Conservation (phyloP, 2,888 invertebrate species). For the Monoplex corrugatus region DNA sequence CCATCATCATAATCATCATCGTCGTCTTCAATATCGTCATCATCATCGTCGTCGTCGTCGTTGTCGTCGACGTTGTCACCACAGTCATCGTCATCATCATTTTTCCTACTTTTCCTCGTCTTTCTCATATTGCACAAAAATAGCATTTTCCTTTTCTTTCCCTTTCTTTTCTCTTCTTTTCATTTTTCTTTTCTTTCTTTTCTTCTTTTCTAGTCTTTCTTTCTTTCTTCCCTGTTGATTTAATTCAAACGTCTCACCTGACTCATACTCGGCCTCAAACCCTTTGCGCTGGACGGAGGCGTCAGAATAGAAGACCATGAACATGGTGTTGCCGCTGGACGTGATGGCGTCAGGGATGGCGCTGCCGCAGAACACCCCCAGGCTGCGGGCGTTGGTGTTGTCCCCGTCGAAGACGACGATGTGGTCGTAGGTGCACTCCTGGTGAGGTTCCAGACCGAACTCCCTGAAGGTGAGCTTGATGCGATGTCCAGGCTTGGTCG, state of each 20-base stretch:
- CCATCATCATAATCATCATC: not conserved
- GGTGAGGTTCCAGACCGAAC: slow-evolving; percentile 97
- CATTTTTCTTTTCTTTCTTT: not conserved
- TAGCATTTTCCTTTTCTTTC: not conserved
- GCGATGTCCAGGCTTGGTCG: slow-evolving; percentile 97
- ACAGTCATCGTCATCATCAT: not conserved
- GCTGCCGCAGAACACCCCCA: slow-evolving; percentile 96
- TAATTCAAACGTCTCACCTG: slow-evolving; percentile 86
- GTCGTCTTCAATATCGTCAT: not conserved
- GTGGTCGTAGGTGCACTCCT: slow-evolving; percentile 98
- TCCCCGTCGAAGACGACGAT: slow-evolving; percentile 94
- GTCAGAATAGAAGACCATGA: slow-evolving; percentile 96
- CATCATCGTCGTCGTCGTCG: not conserved
- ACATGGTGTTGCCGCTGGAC: slow-evolving; percentile 82
- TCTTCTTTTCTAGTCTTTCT: not conserved
- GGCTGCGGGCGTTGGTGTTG: slow-evolving; percentile 90
- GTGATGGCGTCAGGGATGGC: slow-evolving; percentile 85
- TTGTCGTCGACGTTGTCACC: not conserved
- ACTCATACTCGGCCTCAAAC: slow-evolving; percentile 94
- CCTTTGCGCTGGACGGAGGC: slow-evolving; percentile 96
- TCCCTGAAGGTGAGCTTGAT: slow-evolving; percentile 95
- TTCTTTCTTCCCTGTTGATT: too few relatives aligned
- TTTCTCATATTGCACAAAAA: too few relatives aligned
- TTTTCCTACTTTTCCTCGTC: too few relatives aligned
- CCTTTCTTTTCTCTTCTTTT: not conserved